Evolutionary conservation across 2,113 vertebrate genomes (phyloP).

Genomic region (Ictalurus punctatus): DNA sequence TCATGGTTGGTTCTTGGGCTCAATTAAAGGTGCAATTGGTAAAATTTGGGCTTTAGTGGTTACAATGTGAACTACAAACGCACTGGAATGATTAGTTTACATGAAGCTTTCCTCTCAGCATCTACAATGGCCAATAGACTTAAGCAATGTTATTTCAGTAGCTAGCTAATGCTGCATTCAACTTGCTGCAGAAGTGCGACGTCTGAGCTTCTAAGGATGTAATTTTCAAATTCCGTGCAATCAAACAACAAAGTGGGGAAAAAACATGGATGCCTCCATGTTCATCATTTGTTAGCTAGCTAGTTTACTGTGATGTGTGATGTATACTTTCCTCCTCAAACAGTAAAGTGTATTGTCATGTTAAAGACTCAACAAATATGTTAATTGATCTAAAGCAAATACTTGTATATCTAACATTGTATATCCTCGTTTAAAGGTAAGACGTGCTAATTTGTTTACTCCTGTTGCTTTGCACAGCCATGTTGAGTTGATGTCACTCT

Average conservation of each 20-base stretch:
- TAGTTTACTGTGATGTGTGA: too few relatives aligned
- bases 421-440: too few relatives aligned
- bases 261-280: not conserved
- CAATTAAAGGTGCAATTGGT: not conserved
- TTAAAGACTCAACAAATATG: not conserved
- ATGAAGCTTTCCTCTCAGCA: not conserved
- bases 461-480: too few relatives aligned
- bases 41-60: not conserved
- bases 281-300: too few relatives aligned
- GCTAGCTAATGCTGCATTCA: not conserved
- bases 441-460: too few relatives aligned
- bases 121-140: not conserved
- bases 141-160: not conserved
- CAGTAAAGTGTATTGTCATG: not conserved
- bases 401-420: too few relatives aligned
- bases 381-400: too few relatives aligned
- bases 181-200: not conserved
- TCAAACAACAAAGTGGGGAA: not conserved
- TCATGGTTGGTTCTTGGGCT: not conserved
- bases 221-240: not conserved
- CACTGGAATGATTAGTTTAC: not conserved
- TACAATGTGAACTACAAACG: not conserved
- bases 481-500: too few relatives aligned
- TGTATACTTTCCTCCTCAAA: too few relatives aligned
- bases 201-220: not conserved